Conservation (phyloP, 2,888 invertebrate species). For the Callinectes sapidus region DNA sequence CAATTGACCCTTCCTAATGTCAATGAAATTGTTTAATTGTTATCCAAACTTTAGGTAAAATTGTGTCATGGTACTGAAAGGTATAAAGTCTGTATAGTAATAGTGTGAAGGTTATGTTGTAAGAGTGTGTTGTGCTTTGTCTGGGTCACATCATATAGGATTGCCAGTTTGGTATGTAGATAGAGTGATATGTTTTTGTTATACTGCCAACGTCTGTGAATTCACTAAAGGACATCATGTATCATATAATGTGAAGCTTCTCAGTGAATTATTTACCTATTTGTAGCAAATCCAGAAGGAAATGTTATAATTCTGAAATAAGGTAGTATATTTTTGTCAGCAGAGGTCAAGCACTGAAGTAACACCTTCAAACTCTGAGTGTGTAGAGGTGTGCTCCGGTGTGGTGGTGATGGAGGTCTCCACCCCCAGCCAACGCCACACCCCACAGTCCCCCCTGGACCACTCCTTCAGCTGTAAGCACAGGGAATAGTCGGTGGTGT, state of each 20-base stretch:
- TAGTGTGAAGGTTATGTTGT: too few species aligned
- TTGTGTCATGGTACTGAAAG: too few species aligned
- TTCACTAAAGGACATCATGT: background rate
- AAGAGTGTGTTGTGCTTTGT: too few species aligned
- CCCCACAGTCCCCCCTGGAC: background rate
- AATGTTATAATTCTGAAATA: background rate
- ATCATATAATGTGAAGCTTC: background rate
- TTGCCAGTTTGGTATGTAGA: too few species aligned
- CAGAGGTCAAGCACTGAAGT: constrained; percentile 14
- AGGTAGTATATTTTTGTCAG: background rate
- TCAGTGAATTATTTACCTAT: background rate
- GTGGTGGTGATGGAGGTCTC: background rate
- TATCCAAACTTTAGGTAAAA: too few species aligned
- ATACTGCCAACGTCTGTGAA: too few species aligned
- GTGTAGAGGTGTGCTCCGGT: constrained; percentile 2
- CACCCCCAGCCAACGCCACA: constrained; percentile 7
- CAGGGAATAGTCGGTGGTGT: background rate
- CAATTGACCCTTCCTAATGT: too few species aligned
- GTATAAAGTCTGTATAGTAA: too few species aligned
- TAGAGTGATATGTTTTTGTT: too few species aligned
- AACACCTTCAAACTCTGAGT: constrained; percentile 6
- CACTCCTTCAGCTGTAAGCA: constrained; percentile 20
- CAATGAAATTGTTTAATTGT: too few species aligned
- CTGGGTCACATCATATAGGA: too few species aligned
- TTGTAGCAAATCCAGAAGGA: background rate